Evolutionary conservation across 2,797 vertebrate genomes (phyloP), one percentile per base, ranked within the genome.

Genomic region (Euthynnus affinis): DNA sequence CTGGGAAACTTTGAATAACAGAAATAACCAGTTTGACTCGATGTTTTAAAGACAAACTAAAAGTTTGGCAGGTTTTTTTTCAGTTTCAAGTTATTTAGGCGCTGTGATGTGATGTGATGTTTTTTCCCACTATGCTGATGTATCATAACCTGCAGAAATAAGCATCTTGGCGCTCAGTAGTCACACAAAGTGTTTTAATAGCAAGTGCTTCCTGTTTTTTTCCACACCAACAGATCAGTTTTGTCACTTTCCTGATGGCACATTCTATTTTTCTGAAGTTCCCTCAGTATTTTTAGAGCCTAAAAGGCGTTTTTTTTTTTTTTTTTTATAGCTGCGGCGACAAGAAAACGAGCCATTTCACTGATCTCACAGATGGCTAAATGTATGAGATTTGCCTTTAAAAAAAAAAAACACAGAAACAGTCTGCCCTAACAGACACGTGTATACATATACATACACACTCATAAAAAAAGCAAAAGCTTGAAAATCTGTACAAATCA

Each of bases 351-450:
- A 71, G 14, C 4, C 10, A 48, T 74, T 72, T 57, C 29, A 44
- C 57, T 71, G 14, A 83, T 65, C 61, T 51, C 48, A 73, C 73
- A 80, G 76, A 82, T 53, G 71, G 66, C n/a, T 69, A 27, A 71
- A 81, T 69, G 74, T 49, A 60, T 40, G 58, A 84, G 70, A 76
- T 60, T 4, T 75, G 59, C 55, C 66, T 74, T 12, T 7, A 17
- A 29, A 29, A 59, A 86, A 34, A 17, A 29, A 29, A 59, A 86
- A 34, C 44, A 64, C 51, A 67, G 55, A 17, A 44, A 42, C 46
- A 51, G 67, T 48, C 66, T 37, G 57, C 29, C 18, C 14, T 1
- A 14, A 68, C 64, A 77, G 63, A 46, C 69, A n/a, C n/a, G n/a
- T n/a, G n/a, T 29, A 67, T n/a, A 57, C 0, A 0, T 3, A 25